Evolutionary conservation across 2,888 invertebrate genomes (phyloP).

Genomic region (Dioctria linearis): DNA sequence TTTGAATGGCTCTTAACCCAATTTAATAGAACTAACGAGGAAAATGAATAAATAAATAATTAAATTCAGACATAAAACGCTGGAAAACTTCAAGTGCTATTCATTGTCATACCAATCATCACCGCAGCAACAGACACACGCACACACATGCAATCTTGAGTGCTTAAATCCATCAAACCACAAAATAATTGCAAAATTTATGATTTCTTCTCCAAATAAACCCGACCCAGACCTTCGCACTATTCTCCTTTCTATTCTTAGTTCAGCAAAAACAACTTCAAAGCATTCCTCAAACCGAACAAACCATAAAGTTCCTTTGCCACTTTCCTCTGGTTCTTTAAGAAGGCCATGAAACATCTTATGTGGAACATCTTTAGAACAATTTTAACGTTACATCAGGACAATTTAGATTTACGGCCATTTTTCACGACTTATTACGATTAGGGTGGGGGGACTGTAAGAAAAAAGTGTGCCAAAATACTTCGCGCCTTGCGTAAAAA

Average conservation of each 20-base stretch:
- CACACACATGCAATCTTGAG: too few relatives aligned
- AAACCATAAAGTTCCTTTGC: background rate
- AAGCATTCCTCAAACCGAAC: background rate
- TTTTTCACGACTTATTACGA: slow-evolving; percentile 14
- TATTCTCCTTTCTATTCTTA: slow-evolving; percentile 2
- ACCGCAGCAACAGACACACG: too few relatives aligned
- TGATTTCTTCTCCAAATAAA: slow-evolving; percentile 1
- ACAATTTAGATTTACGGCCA: slow-evolving; percentile 38
- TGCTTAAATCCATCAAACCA: too few relatives aligned
- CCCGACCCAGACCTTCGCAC: slow-evolving; percentile 10
- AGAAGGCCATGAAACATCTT: too few relatives aligned
- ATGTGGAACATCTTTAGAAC: too few relatives aligned
- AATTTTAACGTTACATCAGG: slow-evolving; percentile 22
- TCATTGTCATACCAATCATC: too few relatives aligned
- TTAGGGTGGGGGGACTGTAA: background rate
- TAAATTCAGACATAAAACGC: too few relatives aligned
- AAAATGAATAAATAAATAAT: too few relatives aligned
- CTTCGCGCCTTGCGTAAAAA: background rate
- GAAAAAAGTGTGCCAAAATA: background rate
- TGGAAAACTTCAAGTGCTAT: background rate
- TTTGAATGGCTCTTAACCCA: too few relatives aligned
- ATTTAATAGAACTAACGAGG: too few relatives aligned
- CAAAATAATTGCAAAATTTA: too few relatives aligned
- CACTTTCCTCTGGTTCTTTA: too few relatives aligned
- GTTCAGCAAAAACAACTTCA: background rate